A percentile compares a stretch with the other conserved stretches of the same genome.
Conservation (phyloP, 2,113 vertebrate species). For the Sinocyclocheilus grahami region DNA sequence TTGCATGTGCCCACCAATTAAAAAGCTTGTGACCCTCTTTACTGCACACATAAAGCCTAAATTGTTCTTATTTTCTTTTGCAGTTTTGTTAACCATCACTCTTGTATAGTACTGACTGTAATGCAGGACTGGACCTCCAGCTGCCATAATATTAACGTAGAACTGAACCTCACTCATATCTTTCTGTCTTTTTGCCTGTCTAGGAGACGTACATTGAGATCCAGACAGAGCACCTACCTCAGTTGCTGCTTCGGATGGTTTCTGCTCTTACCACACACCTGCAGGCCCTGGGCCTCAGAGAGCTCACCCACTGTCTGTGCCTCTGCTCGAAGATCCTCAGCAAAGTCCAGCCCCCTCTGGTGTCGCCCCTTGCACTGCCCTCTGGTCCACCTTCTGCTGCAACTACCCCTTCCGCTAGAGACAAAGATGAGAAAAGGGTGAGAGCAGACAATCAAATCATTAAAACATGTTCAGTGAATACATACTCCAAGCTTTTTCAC, state of each 20-base stretch:
- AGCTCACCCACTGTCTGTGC: conserved; percentile 91
- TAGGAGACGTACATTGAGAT: conserved; percentile 99
- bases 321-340: conserved; percentile 99
- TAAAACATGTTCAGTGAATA: not conserved
- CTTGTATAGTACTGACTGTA: not conserved
- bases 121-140: not conserved
- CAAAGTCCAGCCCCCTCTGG: conserved; percentile 93
- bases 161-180: not conserved
- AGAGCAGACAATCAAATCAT: conserved; percentile 42
- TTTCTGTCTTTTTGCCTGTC: conserved; percentile 57
- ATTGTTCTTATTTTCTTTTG: not conserved
- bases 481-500: not conserved
- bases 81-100: not conserved
- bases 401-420: conserved; percentile 70
- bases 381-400: conserved; percentile 69
- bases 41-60: not conserved
- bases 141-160: not conserved
- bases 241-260: conserved; percentile 93
- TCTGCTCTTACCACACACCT: conserved; percentile 91
- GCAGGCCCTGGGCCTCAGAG: conserved; percentile 83
- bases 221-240: conserved; percentile 96
- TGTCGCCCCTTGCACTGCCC: conserved; percentile 83
- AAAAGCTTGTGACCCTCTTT: conserved; percentile 40
- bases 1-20: conserved; percentile 35
- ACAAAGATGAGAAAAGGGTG: conserved; percentile 88